Evolutionary conservation across 37 sponge, comb jelly and placozoan genomes (phyloP).

Genomic region (Haliclona indistincta): DNA sequence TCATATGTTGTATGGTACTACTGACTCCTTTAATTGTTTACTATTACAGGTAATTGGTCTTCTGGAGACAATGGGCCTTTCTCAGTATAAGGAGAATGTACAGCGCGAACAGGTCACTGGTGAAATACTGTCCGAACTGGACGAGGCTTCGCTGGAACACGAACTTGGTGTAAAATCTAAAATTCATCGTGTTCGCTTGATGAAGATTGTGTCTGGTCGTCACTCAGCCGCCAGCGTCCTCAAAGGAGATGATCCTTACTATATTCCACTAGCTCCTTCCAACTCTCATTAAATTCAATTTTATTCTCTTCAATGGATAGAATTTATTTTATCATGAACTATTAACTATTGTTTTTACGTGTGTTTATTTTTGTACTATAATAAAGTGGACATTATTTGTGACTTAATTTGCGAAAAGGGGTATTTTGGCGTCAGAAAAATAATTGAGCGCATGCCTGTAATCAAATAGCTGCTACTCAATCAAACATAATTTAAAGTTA

Average conservation of each 20-base stretch:
- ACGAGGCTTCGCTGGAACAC: slow-evolving; percentile 36
- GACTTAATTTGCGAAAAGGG: too few species aligned
- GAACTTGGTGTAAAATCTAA: slow-evolving; percentile 20
- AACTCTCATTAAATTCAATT: not conserved
- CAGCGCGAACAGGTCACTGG: slow-evolving; percentile 47
- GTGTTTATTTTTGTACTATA: too few species aligned
- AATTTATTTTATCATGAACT: not conserved
- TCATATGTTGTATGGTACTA: not conserved
- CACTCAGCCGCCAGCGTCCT: slow-evolving; percentile 23
- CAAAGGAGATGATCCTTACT: slow-evolving; percentile 35
- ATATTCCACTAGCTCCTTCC: not conserved
- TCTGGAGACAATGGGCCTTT: slow-evolving; percentile 42
- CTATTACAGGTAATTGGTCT: slow-evolving; percentile 15
- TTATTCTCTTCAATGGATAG: not conserved
- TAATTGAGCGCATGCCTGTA: too few species aligned
- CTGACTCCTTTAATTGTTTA: not conserved
- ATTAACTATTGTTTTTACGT: not conserved
- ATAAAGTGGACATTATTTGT: too few species aligned
- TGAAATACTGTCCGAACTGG: slow-evolving; percentile 43
- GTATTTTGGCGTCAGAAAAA: too few species aligned
- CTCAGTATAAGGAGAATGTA: slow-evolving; percentile 41
- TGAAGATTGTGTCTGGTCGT: slow-evolving; percentile 18
- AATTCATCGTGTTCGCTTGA: slow-evolving; percentile 6
- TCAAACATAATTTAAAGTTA: too few species aligned
- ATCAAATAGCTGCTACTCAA: too few species aligned